Conservation (phyloP, 2,888 invertebrate species). For the Morpho helenor region DNA sequence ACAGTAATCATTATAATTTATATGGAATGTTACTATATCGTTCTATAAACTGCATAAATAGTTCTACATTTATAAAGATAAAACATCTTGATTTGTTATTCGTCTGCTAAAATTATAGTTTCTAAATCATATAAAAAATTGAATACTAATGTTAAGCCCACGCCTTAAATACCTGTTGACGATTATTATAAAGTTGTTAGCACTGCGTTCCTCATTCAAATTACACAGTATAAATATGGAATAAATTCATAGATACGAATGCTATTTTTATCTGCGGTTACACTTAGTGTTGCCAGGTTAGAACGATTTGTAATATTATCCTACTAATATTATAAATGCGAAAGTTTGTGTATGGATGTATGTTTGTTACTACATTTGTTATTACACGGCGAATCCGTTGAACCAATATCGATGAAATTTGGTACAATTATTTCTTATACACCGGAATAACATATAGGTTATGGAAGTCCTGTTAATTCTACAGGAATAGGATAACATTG, state of each 20-base stretch:
- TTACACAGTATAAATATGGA: slow-evolving; percentile 1
- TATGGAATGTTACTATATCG: not conserved
- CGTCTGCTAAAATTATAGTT: not conserved
- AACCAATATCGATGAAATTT: too few species aligned
- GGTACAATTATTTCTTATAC: too few species aligned
- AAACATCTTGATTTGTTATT: not conserved
- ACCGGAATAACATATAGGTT: too few species aligned
- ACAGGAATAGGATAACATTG: too few species aligned
- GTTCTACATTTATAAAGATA: not conserved
- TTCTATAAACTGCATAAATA: not conserved
- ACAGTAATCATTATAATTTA: too few species aligned
- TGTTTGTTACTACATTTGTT: too few species aligned
- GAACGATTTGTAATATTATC: too few species aligned
- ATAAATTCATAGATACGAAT: slow-evolving; percentile 5
- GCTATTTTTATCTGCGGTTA: not conserved
- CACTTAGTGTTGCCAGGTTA: slow-evolving; percentile 6
- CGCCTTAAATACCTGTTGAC: slow-evolving; percentile 4
- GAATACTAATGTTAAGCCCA: slow-evolving; percentile 4
- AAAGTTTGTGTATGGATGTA: too few species aligned
- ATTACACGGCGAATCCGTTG: too few species aligned
- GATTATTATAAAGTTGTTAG: not conserved
- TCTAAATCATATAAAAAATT: not conserved
- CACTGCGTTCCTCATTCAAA: slow-evolving; percentile 5
- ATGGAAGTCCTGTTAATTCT: too few species aligned
- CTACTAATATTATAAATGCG: too few species aligned